Percentiles rank a stretch among this genome's conserved stretches.
phyloP scores from a whole-genome alignment of 2,888 invertebrate genomes.

The Trileptium ribeirensis region DNA sequence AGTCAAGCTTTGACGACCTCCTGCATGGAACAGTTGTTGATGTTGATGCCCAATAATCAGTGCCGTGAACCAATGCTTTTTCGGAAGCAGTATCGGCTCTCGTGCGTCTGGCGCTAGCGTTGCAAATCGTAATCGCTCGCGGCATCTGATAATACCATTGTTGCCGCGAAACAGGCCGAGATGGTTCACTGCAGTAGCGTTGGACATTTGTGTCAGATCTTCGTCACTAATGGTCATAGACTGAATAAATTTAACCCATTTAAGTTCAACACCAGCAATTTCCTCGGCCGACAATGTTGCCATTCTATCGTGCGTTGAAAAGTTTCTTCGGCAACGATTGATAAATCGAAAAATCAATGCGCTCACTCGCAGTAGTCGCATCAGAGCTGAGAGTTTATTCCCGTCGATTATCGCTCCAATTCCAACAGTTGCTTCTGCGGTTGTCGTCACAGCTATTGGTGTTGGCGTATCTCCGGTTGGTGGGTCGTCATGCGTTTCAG shows the following conservation, averaged over 20 bases:
- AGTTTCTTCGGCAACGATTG: no score
- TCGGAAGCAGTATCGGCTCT: slow-evolving; percentile 18
- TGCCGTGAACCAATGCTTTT: slow-evolving; percentile 16
- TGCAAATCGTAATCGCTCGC: slow-evolving; percentile 18
- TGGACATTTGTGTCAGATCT: no score
- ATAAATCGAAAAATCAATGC: no score
- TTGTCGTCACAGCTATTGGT: background rate
- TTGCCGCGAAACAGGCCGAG: no score
- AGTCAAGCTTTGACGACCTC: slow-evolving; percentile 6
- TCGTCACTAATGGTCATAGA: no score
- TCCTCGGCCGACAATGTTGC: no score
- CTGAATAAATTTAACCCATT: background rate
- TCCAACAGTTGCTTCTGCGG: background rate
- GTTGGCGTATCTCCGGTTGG: background rate
- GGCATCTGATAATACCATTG: no score
- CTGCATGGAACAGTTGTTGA: background rate
- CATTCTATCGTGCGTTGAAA: no score
- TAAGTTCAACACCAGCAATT: background rate
- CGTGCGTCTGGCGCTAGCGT: background rate
- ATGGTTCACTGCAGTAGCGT: no score
- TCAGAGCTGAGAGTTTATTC: background rate
- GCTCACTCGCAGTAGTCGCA: background rate
- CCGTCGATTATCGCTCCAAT: background rate
- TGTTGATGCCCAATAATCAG: slow-evolving; percentile 12
- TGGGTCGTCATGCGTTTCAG: background rate